Evolutionary conservation across 1,140 invertebrate species (phyloP), one percentile per base, ranked within the genome.

Genomic region (Drosophila quadrilineata): DNA sequence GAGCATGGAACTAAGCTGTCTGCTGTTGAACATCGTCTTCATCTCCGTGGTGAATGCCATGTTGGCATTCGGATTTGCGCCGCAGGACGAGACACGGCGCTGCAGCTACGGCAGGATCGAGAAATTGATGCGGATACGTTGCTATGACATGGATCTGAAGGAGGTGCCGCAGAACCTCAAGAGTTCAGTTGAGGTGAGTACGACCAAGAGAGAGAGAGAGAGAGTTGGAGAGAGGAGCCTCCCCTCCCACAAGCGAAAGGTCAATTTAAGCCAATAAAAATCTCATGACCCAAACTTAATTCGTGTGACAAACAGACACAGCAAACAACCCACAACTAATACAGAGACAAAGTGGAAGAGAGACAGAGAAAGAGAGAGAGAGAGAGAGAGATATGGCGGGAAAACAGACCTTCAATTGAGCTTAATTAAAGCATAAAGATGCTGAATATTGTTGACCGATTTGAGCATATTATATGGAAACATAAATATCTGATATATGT

Each of bases 121-220:
- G 54, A 90, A 91, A 29, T 90, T 92, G 88, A 89, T 91, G 53
- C 92, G 91, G 0, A 91, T 91, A 0, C 89, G 91, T 12, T 92
- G 92, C 71, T 90, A 86, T 3, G 89, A 90, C 1, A 87, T 92
- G 41, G 87, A 91, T 58, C 87, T 92, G n/a, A 87, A 77, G 28
- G 90, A 90, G 53, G 91, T 92, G 71, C 92, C 92, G 0, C 91
- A 87, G 48, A 85, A 77, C 53, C 88, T 92, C 3, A 92, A 90
- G 73, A 84, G 87, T 53, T 91, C 90, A 33, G 91, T 92, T 46
- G 92, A 92, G 91, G 92, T 92, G 71, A 86, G 87, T 84, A 67
- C n/a, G n/a, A 76, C 5, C 40, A 53, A 52, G 35, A 38, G 38
- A 17, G 19, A 10, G 12, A 38, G n/a, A n/a, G n/a, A n/a, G n/a